phyloP scores from a whole-genome alignment of 2,797 vertebrate genomes.

The Xenentodon cancila region DNA sequence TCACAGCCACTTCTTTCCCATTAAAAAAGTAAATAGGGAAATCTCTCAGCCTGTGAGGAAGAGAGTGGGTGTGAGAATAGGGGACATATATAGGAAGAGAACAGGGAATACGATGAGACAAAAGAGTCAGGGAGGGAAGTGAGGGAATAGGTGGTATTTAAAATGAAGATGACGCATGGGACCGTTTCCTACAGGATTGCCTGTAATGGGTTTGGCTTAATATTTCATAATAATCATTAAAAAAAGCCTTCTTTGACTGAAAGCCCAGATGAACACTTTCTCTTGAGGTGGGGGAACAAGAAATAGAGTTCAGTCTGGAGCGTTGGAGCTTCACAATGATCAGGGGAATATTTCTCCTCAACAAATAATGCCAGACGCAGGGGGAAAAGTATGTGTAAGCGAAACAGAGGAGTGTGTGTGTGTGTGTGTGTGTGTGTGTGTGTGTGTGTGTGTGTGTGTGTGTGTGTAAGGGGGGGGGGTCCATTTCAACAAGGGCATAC shows the following conservation, averaged over 20 bases:
- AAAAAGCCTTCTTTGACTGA: constrained; percentile 46
- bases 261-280: constrained; percentile 38
- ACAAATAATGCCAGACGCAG: constrained; percentile 41
- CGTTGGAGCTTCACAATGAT: constrained; percentile 53
- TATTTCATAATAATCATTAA: no score
- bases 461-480: constrained; percentile 3
- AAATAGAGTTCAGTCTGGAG: constrained; percentile 47
- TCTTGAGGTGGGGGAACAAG: constrained; percentile 39
- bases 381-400: constrained; percentile 3
- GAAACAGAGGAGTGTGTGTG: not conserved
- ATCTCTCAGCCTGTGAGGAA: constrained; percentile 40
- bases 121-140: constrained; percentile 41
- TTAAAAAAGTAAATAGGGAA: constrained; percentile 59
- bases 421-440: no score
- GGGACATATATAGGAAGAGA: constrained; percentile 24
- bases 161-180: constrained; percentile 66
- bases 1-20: constrained; percentile 5
- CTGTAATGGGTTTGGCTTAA: constrained; percentile 61
- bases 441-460: no score
- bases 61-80: constrained; percentile 49
- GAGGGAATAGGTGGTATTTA: constrained; percentile 63
- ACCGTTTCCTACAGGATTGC: constrained; percentile 58
- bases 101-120: constrained; percentile 51
- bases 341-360: constrained; percentile 39
- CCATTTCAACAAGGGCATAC: constrained; percentile 46